Evolutionary conservation across 2,888 invertebrate genomes (phyloP).

Genomic region (Caenorhabditis angaria): DNA sequence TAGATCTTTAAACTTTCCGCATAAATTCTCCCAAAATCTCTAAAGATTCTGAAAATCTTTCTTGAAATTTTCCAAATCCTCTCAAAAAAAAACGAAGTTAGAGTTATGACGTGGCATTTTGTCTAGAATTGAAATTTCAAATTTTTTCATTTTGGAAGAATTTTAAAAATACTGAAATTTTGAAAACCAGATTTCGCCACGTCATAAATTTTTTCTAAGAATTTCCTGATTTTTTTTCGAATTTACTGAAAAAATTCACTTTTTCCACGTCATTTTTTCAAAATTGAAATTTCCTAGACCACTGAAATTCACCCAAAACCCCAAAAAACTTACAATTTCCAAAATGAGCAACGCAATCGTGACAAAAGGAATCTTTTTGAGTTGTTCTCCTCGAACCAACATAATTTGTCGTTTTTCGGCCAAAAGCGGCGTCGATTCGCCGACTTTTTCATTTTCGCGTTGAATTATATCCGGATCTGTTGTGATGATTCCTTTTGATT

Average conservation of each 20-base stretch:
- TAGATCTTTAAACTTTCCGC: no score
- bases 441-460: slow-evolving; percentile 6
- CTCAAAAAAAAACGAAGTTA: no score
- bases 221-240: neutral
- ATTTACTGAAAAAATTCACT: no score
- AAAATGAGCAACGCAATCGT: slow-evolving; percentile 15
- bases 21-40: no score
- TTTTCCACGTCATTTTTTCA: neutral
- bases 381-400: slow-evolving; percentile 38
- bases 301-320: no score
- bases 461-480: slow-evolving; percentile 19
- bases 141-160: no score
- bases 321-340: slow-evolving; percentile 23
- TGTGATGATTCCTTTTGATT: slow-evolving; percentile 12
- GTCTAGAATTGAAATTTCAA: no score
- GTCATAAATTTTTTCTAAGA: neutral
- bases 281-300: no score
- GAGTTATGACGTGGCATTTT: no score
- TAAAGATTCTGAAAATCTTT: no score
- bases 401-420: slow-evolving; percentile 39
- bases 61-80: no score
- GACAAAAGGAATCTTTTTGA: slow-evolving; percentile 24
- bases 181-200: neutral
- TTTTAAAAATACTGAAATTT: no score
- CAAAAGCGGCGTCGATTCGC: slow-evolving; percentile 27